phyloP scores from a whole-genome alignment of 2,888 invertebrate species.

The Caenorhabditis afra region DNA sequence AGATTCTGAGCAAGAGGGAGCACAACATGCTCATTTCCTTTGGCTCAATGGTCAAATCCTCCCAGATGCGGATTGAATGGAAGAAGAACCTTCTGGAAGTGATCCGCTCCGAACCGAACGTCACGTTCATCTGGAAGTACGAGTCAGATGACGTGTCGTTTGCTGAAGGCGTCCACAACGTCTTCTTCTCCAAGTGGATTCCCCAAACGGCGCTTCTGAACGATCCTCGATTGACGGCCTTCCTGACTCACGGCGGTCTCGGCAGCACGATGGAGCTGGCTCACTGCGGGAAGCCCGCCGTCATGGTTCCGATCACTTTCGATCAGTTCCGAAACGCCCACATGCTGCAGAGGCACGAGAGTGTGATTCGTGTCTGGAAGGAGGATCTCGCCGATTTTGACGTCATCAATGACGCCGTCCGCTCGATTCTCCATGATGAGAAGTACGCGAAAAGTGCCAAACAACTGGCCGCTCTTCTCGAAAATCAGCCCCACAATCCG shows the following conservation, averaged over 20 bases:
- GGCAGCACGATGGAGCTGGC: constrained; percentile 59
- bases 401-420: constrained; percentile 17
- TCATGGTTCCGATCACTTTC: constrained; percentile 58
- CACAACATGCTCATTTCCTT: constrained; percentile 47
- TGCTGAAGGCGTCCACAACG: constrained; percentile 31
- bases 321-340: constrained; percentile 61
- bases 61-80: not conserved
- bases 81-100: constrained; percentile 20
- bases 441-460: constrained; percentile 23
- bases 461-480: constrained; percentile 29
- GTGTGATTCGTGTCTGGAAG: constrained; percentile 16
- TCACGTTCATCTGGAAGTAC: constrained; percentile 62
- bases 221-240: constrained; percentile 45
- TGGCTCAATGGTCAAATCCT: constrained; percentile 30
- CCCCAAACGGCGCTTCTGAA: constrained; percentile 53
- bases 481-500: constrained; percentile 36
- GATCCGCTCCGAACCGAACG: constrained; percentile 44
- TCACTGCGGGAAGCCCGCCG: constrained; percentile 48
- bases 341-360: constrained; percentile 54
- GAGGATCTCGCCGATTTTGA: not conserved
- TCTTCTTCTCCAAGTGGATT: constrained; percentile 54
- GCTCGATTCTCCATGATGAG: constrained; percentile 24
- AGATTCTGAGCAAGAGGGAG: constrained; percentile 22
- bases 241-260: constrained; percentile 55
- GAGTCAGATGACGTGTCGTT: constrained; percentile 33